Base-by-base conservation (phyloP, 2,888 invertebrate species). In the Tuberolachnus salignus region DNA sequence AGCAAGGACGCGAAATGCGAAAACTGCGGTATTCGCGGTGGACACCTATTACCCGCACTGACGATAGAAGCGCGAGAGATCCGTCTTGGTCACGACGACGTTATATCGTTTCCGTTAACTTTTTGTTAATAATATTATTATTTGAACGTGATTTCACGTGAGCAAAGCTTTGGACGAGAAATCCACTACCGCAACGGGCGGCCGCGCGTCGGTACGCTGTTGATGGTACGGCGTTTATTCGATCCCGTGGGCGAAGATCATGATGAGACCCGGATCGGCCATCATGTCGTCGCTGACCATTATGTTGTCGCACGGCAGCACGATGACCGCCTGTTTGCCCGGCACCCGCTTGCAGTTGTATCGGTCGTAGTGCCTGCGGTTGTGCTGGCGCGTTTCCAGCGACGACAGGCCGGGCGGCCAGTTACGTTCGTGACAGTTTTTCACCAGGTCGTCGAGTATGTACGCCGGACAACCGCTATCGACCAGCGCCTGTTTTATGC, bases 181-280 rank as follows among this genome's bases (percentile, higher is more conserved):
- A 34, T 34, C 34, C 3, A 34, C 6, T 3, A 6, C 34, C 34
- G 34, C 34, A 34, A 34, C 6, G 34, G 34, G n/a, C n/a, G 3
- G 34, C 34, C 34, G 34, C 34, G 34, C 34, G 34, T 34, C 34
- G 34, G 3, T 6, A 4, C 34, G 34, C n/a, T n/a, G n/a, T n/a
- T n/a, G n/a, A n/a, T n/a, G n/a, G n/a, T n/a, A 6, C 34, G 34
- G 6, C 8, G 49, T 63, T 63, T 81, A 94, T 86, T 94, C 94
- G 83, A 97, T 95, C 82, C 97, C 98, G 86, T 98, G 97, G 81
- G 98, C 98, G 87, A 98, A 98, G 84, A 98, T 97, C 97, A 98
- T 97, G 72, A 98, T 97, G 82, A 98, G 89, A 1, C 97, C 98
- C 0, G 97, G 97, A 83, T 97, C 96, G 57, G 95, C 90, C 90